phyloP scores from a whole-genome alignment of 2,113 vertebrate species.

The Tor tambroides region DNA sequence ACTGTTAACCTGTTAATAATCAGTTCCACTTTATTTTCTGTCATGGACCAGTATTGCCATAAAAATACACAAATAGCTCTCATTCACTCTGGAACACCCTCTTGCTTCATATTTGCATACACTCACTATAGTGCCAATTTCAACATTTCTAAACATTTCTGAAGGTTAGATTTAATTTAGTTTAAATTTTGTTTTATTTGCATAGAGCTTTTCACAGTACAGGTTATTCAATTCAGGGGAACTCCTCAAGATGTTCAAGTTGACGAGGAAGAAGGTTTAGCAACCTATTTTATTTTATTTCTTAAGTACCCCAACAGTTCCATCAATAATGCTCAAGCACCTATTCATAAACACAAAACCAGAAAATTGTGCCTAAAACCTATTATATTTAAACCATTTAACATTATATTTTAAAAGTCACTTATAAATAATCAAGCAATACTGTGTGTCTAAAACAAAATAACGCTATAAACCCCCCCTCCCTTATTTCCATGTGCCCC shows the following conservation, averaged over 20 bases:
- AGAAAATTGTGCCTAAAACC: not conserved
- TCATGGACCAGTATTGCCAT: not conserved
- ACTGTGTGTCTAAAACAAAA: not conserved
- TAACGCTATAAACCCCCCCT: not conserved
- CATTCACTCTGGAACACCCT: not conserved
- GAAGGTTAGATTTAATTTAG: not conserved
- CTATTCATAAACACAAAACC: not conserved
- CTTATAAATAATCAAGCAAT: not conserved
- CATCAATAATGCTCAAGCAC: not conserved
- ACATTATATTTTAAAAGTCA: not conserved
- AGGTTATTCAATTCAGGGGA: not conserved
- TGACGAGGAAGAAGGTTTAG: not conserved
- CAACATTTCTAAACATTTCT: not conserved
- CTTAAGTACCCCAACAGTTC: not conserved
- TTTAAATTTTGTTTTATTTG: not conserved
- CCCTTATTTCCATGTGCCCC: not conserved
- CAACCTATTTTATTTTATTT: not conserved
- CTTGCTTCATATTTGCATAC: not conserved
- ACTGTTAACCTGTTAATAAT: not conserved
- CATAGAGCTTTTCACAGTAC: not conserved
- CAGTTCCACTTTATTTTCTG: not conserved
- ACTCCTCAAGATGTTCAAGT: conserved; percentile 4
- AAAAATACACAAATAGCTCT: not conserved
- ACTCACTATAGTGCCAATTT: not conserved
- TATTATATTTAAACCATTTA: not conserved